These are phyloP conservation scores for Semicossyphus pulcher DNA, from an alignment of 2,113 vertebrate genomes.

Conservation along the genomic window DNA sequence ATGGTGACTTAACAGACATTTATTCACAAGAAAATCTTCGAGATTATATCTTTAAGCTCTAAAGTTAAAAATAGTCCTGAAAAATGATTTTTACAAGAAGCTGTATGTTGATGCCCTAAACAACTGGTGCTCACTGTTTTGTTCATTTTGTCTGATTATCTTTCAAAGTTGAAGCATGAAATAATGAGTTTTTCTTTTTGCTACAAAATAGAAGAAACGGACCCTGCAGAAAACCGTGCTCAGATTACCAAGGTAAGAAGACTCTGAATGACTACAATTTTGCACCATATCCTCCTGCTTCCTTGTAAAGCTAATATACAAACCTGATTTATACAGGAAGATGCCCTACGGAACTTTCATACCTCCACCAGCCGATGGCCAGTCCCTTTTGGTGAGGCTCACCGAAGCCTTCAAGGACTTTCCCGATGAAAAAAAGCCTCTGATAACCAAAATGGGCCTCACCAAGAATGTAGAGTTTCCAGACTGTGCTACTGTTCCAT, in stretches of 20 bases:
- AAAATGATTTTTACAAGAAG: no score
- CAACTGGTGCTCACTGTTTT: no score
- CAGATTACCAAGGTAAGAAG: constrained; percentile 54
- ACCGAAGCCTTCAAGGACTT: constrained; percentile 47
- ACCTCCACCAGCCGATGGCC: not conserved
- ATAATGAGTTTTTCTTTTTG: not conserved
- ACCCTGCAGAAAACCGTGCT: constrained; percentile 61
- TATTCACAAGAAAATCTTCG: no score
- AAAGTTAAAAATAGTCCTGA: no score
- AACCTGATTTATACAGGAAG: constrained; percentile 27
- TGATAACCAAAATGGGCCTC: constrained; percentile 51
- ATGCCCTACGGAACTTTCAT: not conserved
- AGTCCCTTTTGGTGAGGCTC: constrained; percentile 33
- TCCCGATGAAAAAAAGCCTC: constrained; percentile 48
- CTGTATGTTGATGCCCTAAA: no score
- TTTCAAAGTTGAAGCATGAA: not conserved
- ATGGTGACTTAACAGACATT: no score
- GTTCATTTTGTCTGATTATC: not conserved
- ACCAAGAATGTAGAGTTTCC: constrained; percentile 34
- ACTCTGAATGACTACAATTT: not conserved
- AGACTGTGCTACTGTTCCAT: constrained; percentile 47
- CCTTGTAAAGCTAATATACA: not conserved
- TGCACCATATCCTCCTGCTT: not conserved
- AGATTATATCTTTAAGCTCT: no score
- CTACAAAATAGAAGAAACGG: not conserved